phyloP scores from a whole-genome alignment of 2,888 invertebrate genomes.

The Rhopalosiphum nymphaeae region DNA sequence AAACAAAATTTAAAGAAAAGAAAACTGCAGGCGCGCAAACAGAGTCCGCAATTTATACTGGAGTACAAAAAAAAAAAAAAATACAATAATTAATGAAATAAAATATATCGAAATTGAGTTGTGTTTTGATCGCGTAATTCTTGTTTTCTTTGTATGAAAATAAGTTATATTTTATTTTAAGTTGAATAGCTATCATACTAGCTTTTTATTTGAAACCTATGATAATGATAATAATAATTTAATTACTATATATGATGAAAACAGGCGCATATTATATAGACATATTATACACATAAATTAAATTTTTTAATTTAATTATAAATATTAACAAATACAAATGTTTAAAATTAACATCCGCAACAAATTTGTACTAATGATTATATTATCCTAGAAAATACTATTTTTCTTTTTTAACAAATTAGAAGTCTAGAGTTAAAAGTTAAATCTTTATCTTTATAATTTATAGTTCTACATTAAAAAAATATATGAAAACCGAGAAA shows the following conservation, averaged over 20 bases:
- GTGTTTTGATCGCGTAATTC: neutral
- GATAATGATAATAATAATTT: neutral
- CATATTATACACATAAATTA: neutral
- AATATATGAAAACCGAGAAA: neutral
- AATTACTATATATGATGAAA: neutral
- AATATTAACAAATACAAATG: neutral
- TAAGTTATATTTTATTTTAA: neutral
- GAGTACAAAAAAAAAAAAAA: neutral
- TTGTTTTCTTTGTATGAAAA: neutral
- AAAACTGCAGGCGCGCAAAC: neutral
- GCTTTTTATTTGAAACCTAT: neutral
- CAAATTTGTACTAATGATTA: neutral
- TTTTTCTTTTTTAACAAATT: neutral
- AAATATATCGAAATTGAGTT: neutral
- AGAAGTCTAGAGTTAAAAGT: neutral
- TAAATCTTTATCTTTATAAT: neutral
- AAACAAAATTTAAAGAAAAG: constrained; percentile 35
- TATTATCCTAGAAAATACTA: neutral
- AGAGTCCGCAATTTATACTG: neutral
- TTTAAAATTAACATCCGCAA: neutral
- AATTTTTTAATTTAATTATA: neutral
- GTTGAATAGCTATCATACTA: neutral
- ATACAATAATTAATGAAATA: neutral
- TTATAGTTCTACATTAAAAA: neutral
- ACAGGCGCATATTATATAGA: neutral